Base-by-base conservation (phyloP, 2,113 vertebrate genomes). In the Toxostoma redivivum region DNA sequence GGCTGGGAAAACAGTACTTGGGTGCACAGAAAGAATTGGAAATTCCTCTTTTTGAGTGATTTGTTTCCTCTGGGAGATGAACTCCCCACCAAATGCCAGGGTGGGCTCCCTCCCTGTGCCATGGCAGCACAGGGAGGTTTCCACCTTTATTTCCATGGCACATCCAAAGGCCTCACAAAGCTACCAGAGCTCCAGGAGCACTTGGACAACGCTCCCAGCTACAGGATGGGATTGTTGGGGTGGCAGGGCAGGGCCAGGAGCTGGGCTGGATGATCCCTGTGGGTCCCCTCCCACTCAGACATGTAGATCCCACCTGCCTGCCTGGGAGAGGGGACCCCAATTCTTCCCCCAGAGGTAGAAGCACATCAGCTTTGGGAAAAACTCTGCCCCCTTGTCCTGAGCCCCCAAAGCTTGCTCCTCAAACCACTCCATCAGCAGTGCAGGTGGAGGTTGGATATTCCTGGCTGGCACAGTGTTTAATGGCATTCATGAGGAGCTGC, bases 71-170 rank as follows among this genome's bases (percentile, higher is more conserved):
- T n/a, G 37, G 33, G 38, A 81, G 30, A 28, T 23, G 4, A 81
- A 58, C 44, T 13, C 2, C 6, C 38, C 18, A 4, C 27, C 10
- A 38, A 11, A 54, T 2, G 5, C 24, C 0, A 0, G 20, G 5
- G 7, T 2, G 15, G n/a, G 35, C 11, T 60, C 54, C 69, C 11
- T 10, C 19, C 15, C 35, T 11, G 10, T 37, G 48, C 53, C 7
- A 4, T 3, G 1, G 62, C 44, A 69, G 51, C 33, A n/a, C 8
- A 2, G 2, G 19, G 25, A 65, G 8, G n/a, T 54, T 33, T 7
- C 27, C 66, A 76, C 27, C 16, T 66, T 42, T 28, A 15, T 38
- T 58, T 23, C 42, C 33, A 21, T 19, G 31, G 6, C 23, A 20
- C 27, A 31, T 11, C 53, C 37, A 31, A 56, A 65, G 61, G 51